These are phyloP conservation scores for Fundulus diaphanus DNA, from an alignment of 2,797 vertebrate species.

Conservation along the genomic window DNA sequence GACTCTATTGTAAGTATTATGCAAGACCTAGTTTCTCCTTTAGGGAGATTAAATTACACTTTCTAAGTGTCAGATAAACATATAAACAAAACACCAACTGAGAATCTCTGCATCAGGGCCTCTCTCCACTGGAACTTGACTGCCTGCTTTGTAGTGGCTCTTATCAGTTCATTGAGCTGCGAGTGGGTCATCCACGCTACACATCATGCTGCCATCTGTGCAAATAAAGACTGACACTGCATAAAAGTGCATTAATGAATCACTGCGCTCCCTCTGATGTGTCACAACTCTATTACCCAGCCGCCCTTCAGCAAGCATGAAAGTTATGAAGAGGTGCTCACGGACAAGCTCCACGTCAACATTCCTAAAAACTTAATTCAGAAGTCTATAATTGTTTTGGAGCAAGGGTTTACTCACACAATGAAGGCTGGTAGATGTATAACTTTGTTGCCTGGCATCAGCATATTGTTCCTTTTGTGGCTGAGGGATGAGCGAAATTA, in stretches of 20 bases:
- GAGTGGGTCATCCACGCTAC: constrained; percentile 40
- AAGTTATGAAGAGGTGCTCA: background rate
- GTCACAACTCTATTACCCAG: constrained; percentile 31
- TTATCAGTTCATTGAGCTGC: constrained; percentile 54
- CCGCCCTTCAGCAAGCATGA: constrained; percentile 28
- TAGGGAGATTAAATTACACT: background rate
- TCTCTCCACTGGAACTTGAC: constrained; percentile 15
- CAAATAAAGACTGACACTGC: constrained; percentile 48
- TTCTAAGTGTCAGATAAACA: background rate
- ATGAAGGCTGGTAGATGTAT: constrained; percentile 53
- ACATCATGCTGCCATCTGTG: constrained; percentile 62
- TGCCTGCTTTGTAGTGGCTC: constrained; percentile 25
- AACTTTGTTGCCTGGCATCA: constrained; percentile 37
- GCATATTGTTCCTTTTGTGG: constrained; percentile 20
- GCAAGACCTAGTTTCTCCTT: background rate
- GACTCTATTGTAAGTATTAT: background rate
- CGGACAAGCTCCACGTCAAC: constrained; percentile 12
- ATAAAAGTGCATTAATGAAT: constrained; percentile 62
- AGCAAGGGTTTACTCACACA: constrained; percentile 40
- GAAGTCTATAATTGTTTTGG: constrained; percentile 50
- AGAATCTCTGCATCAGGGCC: background rate
- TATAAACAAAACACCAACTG: background rate
- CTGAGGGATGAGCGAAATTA: constrained; percentile 33
- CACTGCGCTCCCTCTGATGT: constrained; percentile 43
- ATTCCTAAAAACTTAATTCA: constrained; percentile 35